phyloP scores from a whole-genome alignment of 2,113 vertebrate species.

The Odocoileus hemionus region DNA sequence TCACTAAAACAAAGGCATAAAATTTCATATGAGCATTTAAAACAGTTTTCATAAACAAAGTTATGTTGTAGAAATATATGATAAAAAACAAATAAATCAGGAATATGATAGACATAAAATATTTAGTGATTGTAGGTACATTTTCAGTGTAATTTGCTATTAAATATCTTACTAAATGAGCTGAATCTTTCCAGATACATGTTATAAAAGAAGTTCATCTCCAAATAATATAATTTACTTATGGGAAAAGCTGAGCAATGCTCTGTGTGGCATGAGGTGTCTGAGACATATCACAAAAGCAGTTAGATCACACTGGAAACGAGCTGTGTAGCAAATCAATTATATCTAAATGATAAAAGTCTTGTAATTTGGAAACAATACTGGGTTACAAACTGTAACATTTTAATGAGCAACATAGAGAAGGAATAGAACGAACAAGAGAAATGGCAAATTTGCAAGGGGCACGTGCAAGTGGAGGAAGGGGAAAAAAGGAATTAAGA shows the following conservation, averaged over 20 bases:
- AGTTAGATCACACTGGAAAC: conserved; percentile 70
- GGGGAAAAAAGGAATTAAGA: neutral
- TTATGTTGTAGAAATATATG: neutral
- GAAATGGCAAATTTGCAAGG: conserved; percentile 64
- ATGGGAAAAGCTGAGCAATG: conserved; percentile 12
- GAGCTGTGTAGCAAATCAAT: conserved; percentile 75
- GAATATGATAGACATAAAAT: neutral
- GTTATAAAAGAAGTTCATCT: conserved; percentile 60
- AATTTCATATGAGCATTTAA: neutral
- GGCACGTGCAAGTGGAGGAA: neutral
- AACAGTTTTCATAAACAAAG: neutral
- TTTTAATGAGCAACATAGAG: conserved; percentile 78
- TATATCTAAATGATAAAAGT: conserved; percentile 79
- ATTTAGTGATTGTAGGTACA: neutral
- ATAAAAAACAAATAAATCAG: neutral
- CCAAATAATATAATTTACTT: conserved; percentile 69
- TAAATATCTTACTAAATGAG: conserved; percentile 34
- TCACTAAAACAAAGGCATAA: neutral
- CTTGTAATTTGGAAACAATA: conserved; percentile 77
- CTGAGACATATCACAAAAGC: conserved; percentile 67
- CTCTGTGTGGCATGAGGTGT: conserved; percentile 60
- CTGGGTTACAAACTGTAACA: conserved; percentile 64
- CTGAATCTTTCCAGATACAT: conserved; percentile 29
- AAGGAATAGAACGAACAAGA: conserved; percentile 58
- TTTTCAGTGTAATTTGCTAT: conserved; percentile 24